These are phyloP conservation scores for Aegotheles bennettii DNA, from an alignment of 2,113 vertebrate genomes.

Conservation along the genomic window DNA sequence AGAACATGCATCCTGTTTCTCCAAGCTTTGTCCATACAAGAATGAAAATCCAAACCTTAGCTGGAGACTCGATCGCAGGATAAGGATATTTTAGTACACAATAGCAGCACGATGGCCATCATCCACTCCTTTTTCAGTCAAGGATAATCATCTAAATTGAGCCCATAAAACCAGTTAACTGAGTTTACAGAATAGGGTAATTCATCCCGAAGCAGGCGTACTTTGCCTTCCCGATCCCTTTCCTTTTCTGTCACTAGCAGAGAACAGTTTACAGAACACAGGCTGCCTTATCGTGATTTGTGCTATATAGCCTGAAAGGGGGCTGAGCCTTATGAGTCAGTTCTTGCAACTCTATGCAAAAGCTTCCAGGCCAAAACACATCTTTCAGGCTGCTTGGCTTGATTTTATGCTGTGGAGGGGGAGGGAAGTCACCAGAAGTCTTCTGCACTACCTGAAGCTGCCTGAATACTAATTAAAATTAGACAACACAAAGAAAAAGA, in stretches of 20 bases:
- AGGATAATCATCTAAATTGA: not conserved
- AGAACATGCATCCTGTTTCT: not conserved
- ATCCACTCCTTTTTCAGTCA: slow-evolving; percentile 23
- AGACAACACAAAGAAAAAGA: not conserved
- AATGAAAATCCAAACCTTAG: not conserved
- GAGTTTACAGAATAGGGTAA: slow-evolving; percentile 1
- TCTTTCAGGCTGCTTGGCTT: not conserved
- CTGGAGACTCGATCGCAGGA: not conserved
- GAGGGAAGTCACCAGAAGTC: not conserved
- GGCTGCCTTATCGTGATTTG: not conserved
- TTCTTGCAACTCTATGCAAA: not conserved
- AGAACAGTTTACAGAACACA: slow-evolving; percentile 13
- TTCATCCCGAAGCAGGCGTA: not conserved
- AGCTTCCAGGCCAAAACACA: slow-evolving; percentile 18
- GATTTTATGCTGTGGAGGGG: not conserved
- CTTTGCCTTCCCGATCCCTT: not conserved
- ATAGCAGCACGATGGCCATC: not conserved
- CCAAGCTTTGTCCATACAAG: not conserved
- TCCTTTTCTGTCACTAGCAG: not conserved
- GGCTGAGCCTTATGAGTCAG: slow-evolving; percentile 2
- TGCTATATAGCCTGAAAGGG: not conserved
- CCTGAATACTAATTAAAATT: not conserved
- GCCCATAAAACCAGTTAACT: not conserved
- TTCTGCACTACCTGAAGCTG: not conserved
- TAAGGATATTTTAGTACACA: slow-evolving; percentile 18